Conservation (phyloP, 2,888 invertebrate genomes). For the Drosophila subquinaria region DNA sequence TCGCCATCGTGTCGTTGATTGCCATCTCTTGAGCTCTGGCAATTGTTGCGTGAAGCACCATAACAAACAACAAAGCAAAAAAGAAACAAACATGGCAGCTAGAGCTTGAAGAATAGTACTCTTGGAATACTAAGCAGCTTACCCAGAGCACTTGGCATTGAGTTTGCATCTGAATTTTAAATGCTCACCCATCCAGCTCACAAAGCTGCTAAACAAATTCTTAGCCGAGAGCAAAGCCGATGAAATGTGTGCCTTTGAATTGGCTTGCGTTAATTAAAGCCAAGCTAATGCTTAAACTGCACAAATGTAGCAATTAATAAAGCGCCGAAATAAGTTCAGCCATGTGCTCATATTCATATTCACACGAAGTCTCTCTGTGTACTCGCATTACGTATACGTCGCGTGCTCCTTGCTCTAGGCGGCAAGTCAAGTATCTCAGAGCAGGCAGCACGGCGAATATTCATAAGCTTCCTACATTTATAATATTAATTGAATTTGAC, state of each 20-base stretch:
- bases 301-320: constrained; percentile 72
- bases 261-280: constrained; percentile 54
- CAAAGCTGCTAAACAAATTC: constrained; percentile 36
- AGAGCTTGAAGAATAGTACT: constrained; percentile 33
- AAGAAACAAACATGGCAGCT: constrained; percentile 13
- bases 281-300: constrained; percentile 59
- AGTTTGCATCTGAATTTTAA: constrained; percentile 55
- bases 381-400: constrained; percentile 54
- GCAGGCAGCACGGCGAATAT: constrained; percentile 54
- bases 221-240: constrained; percentile 15
- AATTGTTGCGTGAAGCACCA: constrained; percentile 60
- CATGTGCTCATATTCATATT: constrained; percentile 9
- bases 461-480: constrained; percentile 70
- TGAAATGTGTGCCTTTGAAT: constrained; percentile 32
- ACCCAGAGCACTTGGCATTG: constrained; percentile 50
- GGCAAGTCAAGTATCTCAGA: constrained; percentile 59
- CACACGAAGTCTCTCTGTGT: constrained; percentile 14
- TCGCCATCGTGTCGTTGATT: constrained; percentile 54
- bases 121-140: constrained; percentile 69
- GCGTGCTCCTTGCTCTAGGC: constrained; percentile 31
- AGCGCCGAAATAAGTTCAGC: constrained; percentile 26
- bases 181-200: constrained; percentile 22
- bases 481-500: constrained; percentile 81
- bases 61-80: constrained; percentile 18
- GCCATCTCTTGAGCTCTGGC: constrained; percentile 66